Percentiles rank a stretch among this genome's conserved stretches.
These are phyloP conservation scores for Lysiphlebus fabarum DNA, from an alignment of 1,140 invertebrate genomes.

Conservation along the genomic window DNA sequence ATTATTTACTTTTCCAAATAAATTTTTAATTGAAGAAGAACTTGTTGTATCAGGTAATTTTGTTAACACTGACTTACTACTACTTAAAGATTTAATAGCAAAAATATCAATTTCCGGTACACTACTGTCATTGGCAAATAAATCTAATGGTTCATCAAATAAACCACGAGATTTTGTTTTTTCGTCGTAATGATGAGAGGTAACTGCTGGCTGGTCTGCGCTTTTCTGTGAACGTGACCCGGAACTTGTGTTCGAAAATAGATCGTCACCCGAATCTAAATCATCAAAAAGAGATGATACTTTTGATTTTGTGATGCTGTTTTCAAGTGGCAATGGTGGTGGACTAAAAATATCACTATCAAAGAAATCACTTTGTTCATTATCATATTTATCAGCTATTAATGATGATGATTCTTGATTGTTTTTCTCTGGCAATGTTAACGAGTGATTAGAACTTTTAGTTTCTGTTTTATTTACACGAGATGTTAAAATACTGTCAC, in stretches of 20 bases:
- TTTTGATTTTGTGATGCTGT: conserved; percentile 36
- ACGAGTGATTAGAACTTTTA: conserved; percentile 17
- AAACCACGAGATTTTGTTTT: conserved; percentile 28
- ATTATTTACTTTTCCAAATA: conserved; percentile 21
- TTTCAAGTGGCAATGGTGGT: conserved; percentile 37
- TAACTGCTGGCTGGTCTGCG: conserved; percentile 29
- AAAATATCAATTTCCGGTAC: conserved; percentile 44
- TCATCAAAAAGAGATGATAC: conserved; percentile 41
- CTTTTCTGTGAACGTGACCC: conserved; percentile 42
- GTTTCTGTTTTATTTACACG: conserved; percentile 7
- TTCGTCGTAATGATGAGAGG: conserved; percentile 18
- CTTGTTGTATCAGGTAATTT: background rate
- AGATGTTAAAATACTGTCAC: conserved; percentile 38
- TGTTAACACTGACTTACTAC: background rate
- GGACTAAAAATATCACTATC: conserved; percentile 42
- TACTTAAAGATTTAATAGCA: conserved; percentile 8
- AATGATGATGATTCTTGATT: conserved; percentile 2
- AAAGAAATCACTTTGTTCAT: conserved; percentile 29
- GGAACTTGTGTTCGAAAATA: conserved; percentile 41
- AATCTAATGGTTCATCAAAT: conserved; percentile 39
- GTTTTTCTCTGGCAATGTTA: conserved; percentile 11
- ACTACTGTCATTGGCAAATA: conserved; percentile 33
- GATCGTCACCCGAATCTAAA: conserved; percentile 44
- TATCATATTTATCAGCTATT: background rate
- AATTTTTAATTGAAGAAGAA: background rate